Evolutionary conservation across 2,797 vertebrate genomes (phyloP).

Genomic region (Syndactyla subalaris): DNA sequence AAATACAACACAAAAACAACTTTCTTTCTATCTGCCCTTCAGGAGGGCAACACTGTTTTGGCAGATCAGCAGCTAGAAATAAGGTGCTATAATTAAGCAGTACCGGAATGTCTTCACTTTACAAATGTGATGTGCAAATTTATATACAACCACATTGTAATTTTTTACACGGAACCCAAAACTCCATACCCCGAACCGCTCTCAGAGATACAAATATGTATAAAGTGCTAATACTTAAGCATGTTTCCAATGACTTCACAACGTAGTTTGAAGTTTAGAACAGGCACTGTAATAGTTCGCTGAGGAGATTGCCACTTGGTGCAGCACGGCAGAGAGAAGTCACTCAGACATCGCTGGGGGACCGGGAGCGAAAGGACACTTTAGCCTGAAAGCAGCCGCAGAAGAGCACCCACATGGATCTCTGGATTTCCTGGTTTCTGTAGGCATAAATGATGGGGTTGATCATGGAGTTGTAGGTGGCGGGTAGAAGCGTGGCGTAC

Average conservation of each 20-base stretch:
- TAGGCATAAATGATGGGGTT: constrained; percentile 99
- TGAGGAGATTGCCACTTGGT: constrained; percentile 75
- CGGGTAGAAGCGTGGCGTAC: constrained; percentile 93
- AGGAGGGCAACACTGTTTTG: constrained; percentile 94
- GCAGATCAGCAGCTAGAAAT: constrained; percentile 88
- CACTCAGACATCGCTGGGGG: constrained; percentile 94
- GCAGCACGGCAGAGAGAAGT: constrained; percentile 36
- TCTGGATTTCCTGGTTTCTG: constrained; percentile 95
- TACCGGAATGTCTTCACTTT: constrained; percentile 84
- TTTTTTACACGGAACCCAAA: constrained; percentile 76
- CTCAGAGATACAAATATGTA: constrained; percentile 78
- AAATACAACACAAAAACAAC: constrained; percentile 72
- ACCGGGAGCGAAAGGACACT: constrained; percentile 90
- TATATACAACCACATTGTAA: constrained; percentile 76
- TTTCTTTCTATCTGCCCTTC: constrained; percentile 64
- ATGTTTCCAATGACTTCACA: constrained; percentile 62
- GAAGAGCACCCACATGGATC: constrained; percentile 91
- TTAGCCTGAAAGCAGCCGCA: constrained; percentile 94
- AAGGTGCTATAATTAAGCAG: constrained; percentile 89
- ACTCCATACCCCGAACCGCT: constrained; percentile 64
- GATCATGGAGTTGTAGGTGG: constrained; percentile 99
- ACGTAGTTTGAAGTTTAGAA: constrained; percentile 68
- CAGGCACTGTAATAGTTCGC: constrained; percentile 77
- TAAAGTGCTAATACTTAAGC: constrained; percentile 91
- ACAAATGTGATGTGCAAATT: constrained; percentile 77